phyloP scores from a whole-genome alignment of 2,888 invertebrate genomes.

The Amphipyra tragopoginis region DNA sequence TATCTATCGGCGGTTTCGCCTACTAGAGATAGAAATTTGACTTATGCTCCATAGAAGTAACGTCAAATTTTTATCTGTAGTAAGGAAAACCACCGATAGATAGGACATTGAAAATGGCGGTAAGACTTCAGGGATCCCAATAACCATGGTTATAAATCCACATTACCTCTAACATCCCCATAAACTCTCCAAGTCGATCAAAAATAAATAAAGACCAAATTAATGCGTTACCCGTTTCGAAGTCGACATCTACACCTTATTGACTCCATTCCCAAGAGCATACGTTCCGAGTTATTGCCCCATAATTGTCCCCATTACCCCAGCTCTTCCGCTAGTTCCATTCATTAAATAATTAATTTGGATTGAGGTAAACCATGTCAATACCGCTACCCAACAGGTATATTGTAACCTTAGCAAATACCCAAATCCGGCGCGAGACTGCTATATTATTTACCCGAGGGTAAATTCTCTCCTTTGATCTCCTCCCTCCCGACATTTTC shows the following conservation, averaged over 20 bases:
- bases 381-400: constrained; percentile 63
- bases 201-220: constrained; percentile 35
- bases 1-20: no score
- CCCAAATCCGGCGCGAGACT: constrained; percentile 74
- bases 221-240: constrained; percentile 18
- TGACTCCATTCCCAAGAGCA: constrained; percentile 48
- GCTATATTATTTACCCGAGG: constrained; percentile 81
- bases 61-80: no score
- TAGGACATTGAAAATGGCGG: no score
- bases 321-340: constrained; percentile 42
- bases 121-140: no score
- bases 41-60: no score
- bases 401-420: constrained; percentile 65
- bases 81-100: no score
- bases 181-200: constrained; percentile 2
- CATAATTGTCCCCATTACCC: constrained; percentile 56
- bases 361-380: constrained; percentile 65
- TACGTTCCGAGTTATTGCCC: constrained; percentile 41
- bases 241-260: constrained; percentile 13
- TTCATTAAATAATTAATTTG: constrained; percentile 66
- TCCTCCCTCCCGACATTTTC: constrained; percentile 81
- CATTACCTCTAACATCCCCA: no score
- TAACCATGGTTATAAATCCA: no score
- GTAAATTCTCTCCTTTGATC: constrained; percentile 85
- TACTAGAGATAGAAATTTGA: no score